phyloP scores from a whole-genome alignment of 2,113 vertebrate genomes.

The Pseudorhombus dupliciocellatus region DNA sequence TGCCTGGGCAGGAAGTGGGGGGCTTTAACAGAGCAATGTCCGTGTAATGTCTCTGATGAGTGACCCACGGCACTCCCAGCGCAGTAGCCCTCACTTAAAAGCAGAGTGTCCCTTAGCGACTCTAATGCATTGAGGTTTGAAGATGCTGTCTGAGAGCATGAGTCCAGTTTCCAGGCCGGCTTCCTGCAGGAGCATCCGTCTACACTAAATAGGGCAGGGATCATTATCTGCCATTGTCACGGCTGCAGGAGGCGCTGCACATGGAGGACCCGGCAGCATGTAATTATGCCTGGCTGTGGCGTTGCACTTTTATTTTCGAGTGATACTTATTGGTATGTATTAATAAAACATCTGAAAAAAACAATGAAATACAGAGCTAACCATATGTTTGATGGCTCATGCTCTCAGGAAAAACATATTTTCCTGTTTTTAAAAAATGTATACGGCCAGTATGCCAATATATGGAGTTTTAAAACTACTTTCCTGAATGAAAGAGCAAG shows the following conservation, averaged over 20 bases:
- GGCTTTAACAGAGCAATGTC: slow-evolving; percentile 52
- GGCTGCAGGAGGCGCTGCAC: slow-evolving; percentile 46
- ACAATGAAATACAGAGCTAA: slow-evolving; percentile 46
- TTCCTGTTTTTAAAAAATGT: slow-evolving; percentile 27
- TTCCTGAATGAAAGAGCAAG: background rate
- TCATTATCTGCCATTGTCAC: slow-evolving; percentile 62
- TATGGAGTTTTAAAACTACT: background rate
- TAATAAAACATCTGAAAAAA: slow-evolving; percentile 66
- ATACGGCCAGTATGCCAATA: background rate
- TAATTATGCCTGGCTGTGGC: slow-evolving; percentile 56
- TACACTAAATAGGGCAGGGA: slow-evolving; percentile 61
- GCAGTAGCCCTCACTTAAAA: slow-evolving; percentile 68
- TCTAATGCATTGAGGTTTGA: slow-evolving; percentile 73
- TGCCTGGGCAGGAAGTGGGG: slow-evolving; percentile 47
- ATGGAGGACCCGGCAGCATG: slow-evolving; percentile 35
- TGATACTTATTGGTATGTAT: slow-evolving; percentile 54
- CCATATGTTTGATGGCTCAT: slow-evolving; percentile 56
- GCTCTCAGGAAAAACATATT: slow-evolving; percentile 30
- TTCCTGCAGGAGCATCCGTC: slow-evolving; percentile 57
- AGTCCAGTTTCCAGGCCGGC: slow-evolving; percentile 57
- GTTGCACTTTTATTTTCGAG: slow-evolving; percentile 53
- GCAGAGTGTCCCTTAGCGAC: slow-evolving; percentile 61
- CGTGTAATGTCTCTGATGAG: slow-evolving; percentile 65
- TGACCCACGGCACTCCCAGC: slow-evolving; percentile 61
- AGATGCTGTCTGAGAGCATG: slow-evolving; percentile 64